Base-by-base conservation (phyloP, 1,140 invertebrate species). In the Zaprionus capensis region DNA sequence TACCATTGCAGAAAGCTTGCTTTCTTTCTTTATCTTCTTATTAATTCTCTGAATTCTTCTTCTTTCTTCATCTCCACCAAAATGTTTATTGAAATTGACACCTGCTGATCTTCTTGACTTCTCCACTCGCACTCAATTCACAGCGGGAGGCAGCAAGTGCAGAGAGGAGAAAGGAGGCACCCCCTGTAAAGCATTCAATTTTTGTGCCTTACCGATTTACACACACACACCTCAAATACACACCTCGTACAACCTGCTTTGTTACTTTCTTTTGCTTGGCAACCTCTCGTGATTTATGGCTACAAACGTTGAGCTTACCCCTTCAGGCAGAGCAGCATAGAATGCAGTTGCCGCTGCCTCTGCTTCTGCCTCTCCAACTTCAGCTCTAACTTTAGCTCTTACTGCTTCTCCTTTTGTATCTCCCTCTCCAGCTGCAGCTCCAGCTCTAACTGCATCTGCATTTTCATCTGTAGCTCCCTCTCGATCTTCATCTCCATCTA, bases 101-200 rank as follows among this genome's bases (percentile, higher is more conserved):
- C 69, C 69, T 67, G 69, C 58, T 74, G 66, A 74, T 69, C 66
- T 67, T 51, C 24, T 22, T 66, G 41, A 56, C 66, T 71, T 58
- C 31, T 36, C 31, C 38, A 64, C 34, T 64, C 22, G 36, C 44
- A 58, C 53, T 46, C 38, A 24, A 59, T 31, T 41, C 22, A n/a
- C 14, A 24, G 38, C 15, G 20, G 46, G 7, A 22, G 62, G 24
- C 15, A 31, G 17, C 15, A 28, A 24, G n/a, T 44, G 24, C 9
- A n/a, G 34, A 28, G 56, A 55, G 26, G 17, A 12, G 49, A 22
- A 44, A 12, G 11, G 38, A 12, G 22, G 12, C n/a, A 20, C 46
- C 65, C 49, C 59, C 61, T 44, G 34, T 20, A 20, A 51, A 28
- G 56, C 26, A 66, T 62, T 61, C 70, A 66, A 76, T 57, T 62